Conservation (phyloP, 2,888 invertebrate species). For the Erebia palarica region DNA sequence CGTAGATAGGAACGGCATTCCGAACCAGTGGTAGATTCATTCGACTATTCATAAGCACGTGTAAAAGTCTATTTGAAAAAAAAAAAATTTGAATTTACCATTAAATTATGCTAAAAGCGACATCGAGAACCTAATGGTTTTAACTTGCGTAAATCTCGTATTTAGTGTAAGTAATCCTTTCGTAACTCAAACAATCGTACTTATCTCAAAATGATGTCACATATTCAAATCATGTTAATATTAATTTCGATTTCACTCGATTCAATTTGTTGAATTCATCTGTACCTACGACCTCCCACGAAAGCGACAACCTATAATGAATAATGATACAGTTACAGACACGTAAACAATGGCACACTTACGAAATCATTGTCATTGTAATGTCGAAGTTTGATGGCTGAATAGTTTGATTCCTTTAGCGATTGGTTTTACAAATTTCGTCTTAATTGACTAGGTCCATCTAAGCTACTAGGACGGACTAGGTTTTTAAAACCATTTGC, state of each 20-base stretch:
- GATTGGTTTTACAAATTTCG: neutral
- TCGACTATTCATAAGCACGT: too few relatives aligned
- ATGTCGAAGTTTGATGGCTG: slow-evolving; percentile 9
- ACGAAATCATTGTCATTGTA: slow-evolving; percentile 30
- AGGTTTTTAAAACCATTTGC: too few relatives aligned
- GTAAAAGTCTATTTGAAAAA: too few relatives aligned
- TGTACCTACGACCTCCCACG: slow-evolving; percentile 48
- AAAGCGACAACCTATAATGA: slow-evolving; percentile 52
- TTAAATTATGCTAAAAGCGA: neutral
- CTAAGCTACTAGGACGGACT: too few relatives aligned
- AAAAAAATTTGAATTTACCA: too few relatives aligned
- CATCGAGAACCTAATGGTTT: neutral
- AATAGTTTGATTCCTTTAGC: slow-evolving; percentile 3
- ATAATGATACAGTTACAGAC: slow-evolving; percentile 28
- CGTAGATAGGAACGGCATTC: too few relatives aligned
- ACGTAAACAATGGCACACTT: slow-evolving; percentile 31
- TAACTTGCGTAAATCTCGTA: slow-evolving; percentile 4
- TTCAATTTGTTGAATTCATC: slow-evolving; percentile 20
- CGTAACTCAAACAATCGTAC: neutral
- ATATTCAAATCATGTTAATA: slow-evolving; percentile 20
- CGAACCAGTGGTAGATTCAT: too few relatives aligned
- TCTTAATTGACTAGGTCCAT: too few relatives aligned
- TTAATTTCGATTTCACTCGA: slow-evolving; percentile 34
- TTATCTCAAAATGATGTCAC: slow-evolving; percentile 19
- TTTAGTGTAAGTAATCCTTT: slow-evolving; percentile 1